A percentile compares a stretch with the other conserved stretches of the same genome.
phyloP scores from a whole-genome alignment of 2,888 invertebrate species.

The Didymodactylos carnosus region DNA sequence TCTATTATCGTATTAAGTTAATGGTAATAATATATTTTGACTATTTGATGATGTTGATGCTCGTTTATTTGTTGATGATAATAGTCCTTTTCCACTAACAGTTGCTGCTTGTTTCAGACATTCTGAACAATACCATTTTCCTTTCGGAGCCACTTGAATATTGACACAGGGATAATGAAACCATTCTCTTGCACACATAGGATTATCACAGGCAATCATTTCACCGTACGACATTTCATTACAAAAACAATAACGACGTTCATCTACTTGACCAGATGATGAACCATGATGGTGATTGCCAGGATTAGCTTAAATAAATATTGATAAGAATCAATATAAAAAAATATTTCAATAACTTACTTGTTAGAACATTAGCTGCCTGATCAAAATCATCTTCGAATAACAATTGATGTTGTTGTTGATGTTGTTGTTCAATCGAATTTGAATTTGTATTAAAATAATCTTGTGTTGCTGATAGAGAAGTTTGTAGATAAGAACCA shows the following conservation, averaged over 20 bases:
- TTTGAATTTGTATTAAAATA: background rate
- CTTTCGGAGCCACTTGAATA: slow-evolving; percentile 80
- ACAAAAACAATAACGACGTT: slow-evolving; percentile 15
- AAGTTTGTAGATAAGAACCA: background rate
- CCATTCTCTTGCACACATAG: slow-evolving; percentile 91
- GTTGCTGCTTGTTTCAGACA: no score
- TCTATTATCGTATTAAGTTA: no score
- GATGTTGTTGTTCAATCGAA: no score
- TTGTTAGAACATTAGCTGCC: background rate
- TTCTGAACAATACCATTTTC: slow-evolving; percentile 95
- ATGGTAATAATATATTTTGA: no score
- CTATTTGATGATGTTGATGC: no score
- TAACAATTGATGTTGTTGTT: no score
- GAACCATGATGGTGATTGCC: no score
- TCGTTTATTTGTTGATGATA: no score
- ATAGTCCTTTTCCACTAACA: no score
- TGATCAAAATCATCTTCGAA: background rate
- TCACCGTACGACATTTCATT: slow-evolving; percentile 15
- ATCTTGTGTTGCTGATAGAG: background rate
- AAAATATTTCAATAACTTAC: no score
- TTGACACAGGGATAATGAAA: slow-evolving; percentile 96
- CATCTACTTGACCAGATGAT: slow-evolving; percentile 11
- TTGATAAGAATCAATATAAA: no score
- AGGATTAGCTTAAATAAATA: no score
- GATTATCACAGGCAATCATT: slow-evolving; percentile 16